Percentiles rank a stretch among this genome's conserved stretches.
Conservation (phyloP, 2,797 vertebrate species). For the Vipera latastei region DNA sequence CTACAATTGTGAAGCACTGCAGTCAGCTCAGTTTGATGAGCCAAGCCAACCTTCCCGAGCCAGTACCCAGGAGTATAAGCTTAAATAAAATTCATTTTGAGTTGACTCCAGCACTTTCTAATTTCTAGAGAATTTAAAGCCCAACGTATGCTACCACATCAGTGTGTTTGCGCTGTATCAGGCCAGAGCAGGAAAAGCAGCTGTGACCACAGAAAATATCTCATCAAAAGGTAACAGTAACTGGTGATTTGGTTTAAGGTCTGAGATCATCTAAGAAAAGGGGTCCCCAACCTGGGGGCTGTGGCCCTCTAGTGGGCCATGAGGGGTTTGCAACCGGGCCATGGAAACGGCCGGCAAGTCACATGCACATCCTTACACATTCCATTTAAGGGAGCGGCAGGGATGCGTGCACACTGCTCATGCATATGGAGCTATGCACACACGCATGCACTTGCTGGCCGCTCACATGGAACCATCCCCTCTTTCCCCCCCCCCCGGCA, state of each 20-base stretch:
- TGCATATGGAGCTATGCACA: not conserved
- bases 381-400: not conserved
- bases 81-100: too few species aligned
- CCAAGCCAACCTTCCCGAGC: too few species aligned
- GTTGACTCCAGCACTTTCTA: not conserved
- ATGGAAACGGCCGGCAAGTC: not conserved
- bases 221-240: constrained; percentile 70
- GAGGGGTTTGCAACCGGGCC: not conserved
- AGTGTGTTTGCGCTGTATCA: constrained; percentile 68
- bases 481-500: not conserved
- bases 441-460: accelerated
- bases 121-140: constrained; percentile 67
- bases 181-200: constrained; percentile 54
- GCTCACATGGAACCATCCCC: not conserved
- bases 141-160: constrained; percentile 78
- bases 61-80: too few species aligned
- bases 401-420: not conserved
- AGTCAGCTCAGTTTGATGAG: too few species aligned
- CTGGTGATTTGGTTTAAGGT: accelerated
- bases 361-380: not conserved
- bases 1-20: not conserved
- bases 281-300: not conserved
- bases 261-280: accelerated
- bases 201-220: constrained; percentile 50
- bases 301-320: not conserved